phyloP scores from a whole-genome alignment of 2,888 invertebrate species.

The Augiades crinisus region DNA sequence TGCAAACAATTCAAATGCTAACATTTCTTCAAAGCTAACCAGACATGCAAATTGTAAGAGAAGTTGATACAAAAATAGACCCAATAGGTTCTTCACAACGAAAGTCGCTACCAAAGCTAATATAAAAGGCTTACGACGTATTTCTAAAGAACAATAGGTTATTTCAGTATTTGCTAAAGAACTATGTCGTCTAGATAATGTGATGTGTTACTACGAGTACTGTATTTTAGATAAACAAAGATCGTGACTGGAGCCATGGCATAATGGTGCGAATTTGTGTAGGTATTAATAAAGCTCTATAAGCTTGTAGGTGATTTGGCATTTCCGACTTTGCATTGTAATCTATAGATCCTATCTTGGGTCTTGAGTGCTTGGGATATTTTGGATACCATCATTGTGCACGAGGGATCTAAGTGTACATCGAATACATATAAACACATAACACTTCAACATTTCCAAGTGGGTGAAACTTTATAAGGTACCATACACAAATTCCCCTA shows the following conservation, averaged over 20 bases:
- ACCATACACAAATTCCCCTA: constrained; percentile 80
- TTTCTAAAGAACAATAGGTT: not conserved
- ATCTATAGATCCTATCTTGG: constrained; percentile 34
- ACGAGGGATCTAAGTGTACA: constrained; percentile 64
- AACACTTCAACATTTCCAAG: constrained; percentile 57
- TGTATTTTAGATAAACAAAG: constrained; percentile 15
- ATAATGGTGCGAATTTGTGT: constrained; percentile 74
- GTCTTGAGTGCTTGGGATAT: constrained; percentile 37
- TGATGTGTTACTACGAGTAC: too few relatives aligned
- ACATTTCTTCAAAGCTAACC: constrained; percentile 39
- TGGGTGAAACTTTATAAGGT: constrained; percentile 82
- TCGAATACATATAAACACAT: constrained; percentile 57
- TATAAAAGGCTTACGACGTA: not conserved
- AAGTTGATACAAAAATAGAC: constrained; percentile 18
- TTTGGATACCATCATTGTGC: constrained; percentile 29
- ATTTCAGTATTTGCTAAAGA: not conserved
- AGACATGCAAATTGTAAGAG: constrained; percentile 52
- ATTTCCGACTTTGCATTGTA: constrained; percentile 24
- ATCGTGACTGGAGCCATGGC: constrained; percentile 16
- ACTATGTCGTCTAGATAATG: constrained; percentile 4
- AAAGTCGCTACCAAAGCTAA: constrained; percentile 1
- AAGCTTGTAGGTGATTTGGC: constrained; percentile 31
- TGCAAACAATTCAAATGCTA: constrained; percentile 51
- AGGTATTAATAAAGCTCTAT: constrained; percentile 70
- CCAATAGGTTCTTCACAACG: constrained; percentile 17